Conservation (phyloP, 2,113 vertebrate species). For the Varanus salvator region DNA sequence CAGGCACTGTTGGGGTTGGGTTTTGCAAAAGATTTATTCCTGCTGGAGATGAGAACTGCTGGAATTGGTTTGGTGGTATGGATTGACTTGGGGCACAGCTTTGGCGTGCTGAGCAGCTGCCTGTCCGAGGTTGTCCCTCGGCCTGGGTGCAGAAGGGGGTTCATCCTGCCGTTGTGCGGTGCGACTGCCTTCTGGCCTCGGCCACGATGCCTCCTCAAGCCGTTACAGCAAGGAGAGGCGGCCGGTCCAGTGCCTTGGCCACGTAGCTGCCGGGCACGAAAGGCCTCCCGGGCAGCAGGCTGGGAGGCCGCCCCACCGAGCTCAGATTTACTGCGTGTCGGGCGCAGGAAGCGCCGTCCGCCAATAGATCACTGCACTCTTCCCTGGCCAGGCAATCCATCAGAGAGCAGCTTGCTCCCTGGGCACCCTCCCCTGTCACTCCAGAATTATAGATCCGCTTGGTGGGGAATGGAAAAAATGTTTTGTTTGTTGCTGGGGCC, state of each 20-base stretch:
- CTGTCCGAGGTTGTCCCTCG: too few species aligned
- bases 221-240: neutral
- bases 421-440: neutral
- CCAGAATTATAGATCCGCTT: conserved; percentile 3
- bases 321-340: neutral
- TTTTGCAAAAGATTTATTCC: too few species aligned
- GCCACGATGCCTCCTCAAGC: neutral
- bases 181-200: neutral
- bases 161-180: neutral
- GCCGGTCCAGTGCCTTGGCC: too few species aligned
- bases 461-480: neutral
- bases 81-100: too few species aligned
- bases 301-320: neutral
- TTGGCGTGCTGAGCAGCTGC: too few species aligned
- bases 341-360: neutral
- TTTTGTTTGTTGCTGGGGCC: neutral
- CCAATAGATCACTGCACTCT: neutral
- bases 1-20: too few species aligned
- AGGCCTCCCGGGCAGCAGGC: neutral
- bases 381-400: neutral
- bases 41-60: too few species aligned
- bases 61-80: too few species aligned
- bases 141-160: too few species aligned
- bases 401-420: neutral
- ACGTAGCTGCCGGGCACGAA: neutral